Base-by-base conservation (phyloP, 2,113 vertebrate species). In the Passerina amoena region DNA sequence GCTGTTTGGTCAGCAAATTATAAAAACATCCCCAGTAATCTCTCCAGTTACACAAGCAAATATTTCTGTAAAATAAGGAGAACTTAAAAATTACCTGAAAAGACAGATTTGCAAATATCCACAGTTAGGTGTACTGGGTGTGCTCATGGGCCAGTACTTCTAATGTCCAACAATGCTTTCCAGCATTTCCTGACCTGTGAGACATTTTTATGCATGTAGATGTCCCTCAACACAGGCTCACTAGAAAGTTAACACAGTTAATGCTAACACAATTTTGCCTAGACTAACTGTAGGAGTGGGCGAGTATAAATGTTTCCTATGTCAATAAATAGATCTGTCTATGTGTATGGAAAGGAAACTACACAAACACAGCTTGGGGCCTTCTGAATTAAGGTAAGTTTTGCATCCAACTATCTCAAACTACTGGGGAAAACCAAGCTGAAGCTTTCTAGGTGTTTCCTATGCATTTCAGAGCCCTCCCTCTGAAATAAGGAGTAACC, bases 231-330 rank as follows among this genome's bases (percentile, higher is more conserved):
- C 45, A 68, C 17, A 63, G 63, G 24, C 64, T 48, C 45, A 8
- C 37, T n/a, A 60, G 51, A 61, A 92, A 77, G 6, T 7, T 50
- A 68, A 75, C 16, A 63, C 27, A 85, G 44, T 31, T 61, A 70
- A 54, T 4, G 11, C 19, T 10, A 57, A 57, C 10, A 35, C 5
- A 48, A 5, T 73, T 86, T 37, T 77, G n/a, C 23, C n/a, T 30
- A 56, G 33, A 27, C 9, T 66, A 57, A 45, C 37, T 40, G 25
- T 28, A 88, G 45, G 28, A 37, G 15, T 13, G 9, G 6, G 5
- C 2, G 0, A 21, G 8, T 33, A 28, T 40, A 66, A 45, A 38
- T 33, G 1, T n/a, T 35, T 37, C 31, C 59, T 57, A 3, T 6
- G 51, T 1, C 53, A 44, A 44, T 23, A 51, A 64, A 48, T 6